Percentiles rank a stretch among this genome's conserved stretches.
Conservation (phyloP, 1,140 invertebrate species). For the Micrasema longulum region DNA sequence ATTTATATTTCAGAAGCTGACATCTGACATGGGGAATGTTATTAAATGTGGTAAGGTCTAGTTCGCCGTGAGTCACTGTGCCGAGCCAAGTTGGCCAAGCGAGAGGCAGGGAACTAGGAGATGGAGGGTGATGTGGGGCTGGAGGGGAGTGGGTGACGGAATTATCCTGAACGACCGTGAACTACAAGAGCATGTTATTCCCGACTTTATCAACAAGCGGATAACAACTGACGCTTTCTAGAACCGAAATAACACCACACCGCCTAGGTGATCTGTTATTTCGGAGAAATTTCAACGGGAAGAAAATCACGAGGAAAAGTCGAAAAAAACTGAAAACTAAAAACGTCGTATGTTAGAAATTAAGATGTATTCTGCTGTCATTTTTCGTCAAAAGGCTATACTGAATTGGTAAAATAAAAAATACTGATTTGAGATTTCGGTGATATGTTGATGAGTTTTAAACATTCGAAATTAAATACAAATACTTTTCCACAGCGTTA, state of each 20-base stretch:
- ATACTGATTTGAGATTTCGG: too few species aligned
- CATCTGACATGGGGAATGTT: background rate
- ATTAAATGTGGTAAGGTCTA: conserved; percentile 3
- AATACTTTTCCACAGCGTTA: too few species aligned
- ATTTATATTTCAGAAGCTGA: background rate
- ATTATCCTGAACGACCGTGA: conserved; percentile 35
- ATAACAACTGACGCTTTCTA: conserved; percentile 26
- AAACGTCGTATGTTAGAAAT: too few species aligned
- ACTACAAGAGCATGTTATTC: conserved; percentile 27
- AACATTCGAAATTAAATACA: too few species aligned
- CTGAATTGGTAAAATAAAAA: too few species aligned
- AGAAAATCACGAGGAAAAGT: too few species aligned
- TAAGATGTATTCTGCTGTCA: too few species aligned
- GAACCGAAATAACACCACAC: conserved; percentile 12
- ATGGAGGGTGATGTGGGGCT: background rate
- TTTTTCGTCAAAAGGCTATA: too few species aligned
- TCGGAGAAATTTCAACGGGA: background rate
- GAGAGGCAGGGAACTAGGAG: background rate
- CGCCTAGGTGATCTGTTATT: conserved; percentile 14
- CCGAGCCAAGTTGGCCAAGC: conserved; percentile 28
- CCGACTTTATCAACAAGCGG: background rate
- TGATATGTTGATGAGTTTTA: too few species aligned
- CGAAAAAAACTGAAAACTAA: too few species aligned
- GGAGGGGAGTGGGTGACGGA: conserved; percentile 8
- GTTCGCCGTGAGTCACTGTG: conserved; percentile 50